A percentile compares a stretch with the other conserved stretches of the same genome.
Conservation (phyloP, 2,888 invertebrate species). For the Andrena dorsata region DNA sequence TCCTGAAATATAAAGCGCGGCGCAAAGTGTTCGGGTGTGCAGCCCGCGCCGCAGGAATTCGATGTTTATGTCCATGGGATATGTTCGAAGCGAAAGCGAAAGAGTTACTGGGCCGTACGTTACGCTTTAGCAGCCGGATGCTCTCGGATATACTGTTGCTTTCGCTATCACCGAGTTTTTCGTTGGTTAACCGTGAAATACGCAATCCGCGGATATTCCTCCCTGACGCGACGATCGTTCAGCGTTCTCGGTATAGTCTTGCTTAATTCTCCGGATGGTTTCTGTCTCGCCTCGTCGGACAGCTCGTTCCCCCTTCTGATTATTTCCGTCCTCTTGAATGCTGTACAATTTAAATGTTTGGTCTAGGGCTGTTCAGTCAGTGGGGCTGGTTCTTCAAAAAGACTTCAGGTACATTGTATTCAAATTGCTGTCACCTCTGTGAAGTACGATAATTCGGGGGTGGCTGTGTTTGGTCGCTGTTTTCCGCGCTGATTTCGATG, state of each 20-base stretch:
- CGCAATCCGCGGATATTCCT: slow-evolving; percentile 43
- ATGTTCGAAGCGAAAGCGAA: slow-evolving; percentile 55
- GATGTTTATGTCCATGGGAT: slow-evolving; percentile 60
- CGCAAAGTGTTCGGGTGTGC: slow-evolving; percentile 23
- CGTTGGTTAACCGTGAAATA: slow-evolving; percentile 49
- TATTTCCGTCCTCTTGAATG: too few relatives aligned
- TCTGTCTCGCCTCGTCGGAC: neutral
- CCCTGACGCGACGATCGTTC: slow-evolving; percentile 35
- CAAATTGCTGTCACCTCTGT: too few relatives aligned
- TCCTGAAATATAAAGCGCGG: slow-evolving; percentile 60
- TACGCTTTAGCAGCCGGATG: slow-evolving; percentile 56
- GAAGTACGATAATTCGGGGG: too few relatives aligned
- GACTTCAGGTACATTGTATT: too few relatives aligned
- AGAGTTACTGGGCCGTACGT: slow-evolving; percentile 56
- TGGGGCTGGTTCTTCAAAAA: too few relatives aligned
- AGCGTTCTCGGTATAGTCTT: slow-evolving; percentile 8
- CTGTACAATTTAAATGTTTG: too few relatives aligned
- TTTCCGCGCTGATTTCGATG: neutral
- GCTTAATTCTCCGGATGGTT: neutral
- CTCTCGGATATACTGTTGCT: slow-evolving; percentile 57
- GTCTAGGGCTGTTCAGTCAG: too few relatives aligned
- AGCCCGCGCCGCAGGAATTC: slow-evolving; percentile 39
- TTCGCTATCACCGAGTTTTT: slow-evolving; percentile 34
- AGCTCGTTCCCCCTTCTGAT: too few relatives aligned
- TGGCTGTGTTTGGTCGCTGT: neutral